Conservation (phyloP, 2,113 vertebrate species). For the Ginglymostoma cirratum region DNA sequence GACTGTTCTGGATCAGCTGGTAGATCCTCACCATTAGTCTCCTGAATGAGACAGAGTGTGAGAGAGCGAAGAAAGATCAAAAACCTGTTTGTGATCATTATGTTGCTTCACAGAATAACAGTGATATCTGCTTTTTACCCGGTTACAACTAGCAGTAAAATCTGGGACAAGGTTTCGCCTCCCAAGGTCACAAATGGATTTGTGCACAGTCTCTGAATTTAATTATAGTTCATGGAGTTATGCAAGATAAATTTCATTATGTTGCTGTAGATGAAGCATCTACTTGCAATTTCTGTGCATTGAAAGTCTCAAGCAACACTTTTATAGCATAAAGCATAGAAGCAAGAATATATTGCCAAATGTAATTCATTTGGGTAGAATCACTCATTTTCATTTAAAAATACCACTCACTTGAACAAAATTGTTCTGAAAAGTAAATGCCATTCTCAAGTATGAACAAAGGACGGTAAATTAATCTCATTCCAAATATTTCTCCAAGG, state of each 20-base stretch:
- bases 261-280: neutral
- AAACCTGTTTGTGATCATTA: neutral
- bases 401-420: neutral
- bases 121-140: neutral
- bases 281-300: neutral
- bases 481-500: neutral
- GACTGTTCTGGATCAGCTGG: neutral
- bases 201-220: neutral
- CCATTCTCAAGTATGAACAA: neutral
- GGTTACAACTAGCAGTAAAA: neutral
- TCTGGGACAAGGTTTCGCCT: neutral
- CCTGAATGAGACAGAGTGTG: neutral
- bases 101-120: neutral
- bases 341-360: neutral
- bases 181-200: neutral
- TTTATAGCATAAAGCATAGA: neutral
- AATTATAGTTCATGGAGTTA: neutral
- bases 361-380: neutral
- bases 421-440: neutral
- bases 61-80: neutral
- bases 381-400: neutral
- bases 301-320: neutral
- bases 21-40: neutral
- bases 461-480: neutral
- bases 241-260: neutral